Evolutionary conservation across 2,888 invertebrate genomes (phyloP), one percentile per base, ranked within the genome.

Genomic region (Hylaea fasciaria): DNA sequence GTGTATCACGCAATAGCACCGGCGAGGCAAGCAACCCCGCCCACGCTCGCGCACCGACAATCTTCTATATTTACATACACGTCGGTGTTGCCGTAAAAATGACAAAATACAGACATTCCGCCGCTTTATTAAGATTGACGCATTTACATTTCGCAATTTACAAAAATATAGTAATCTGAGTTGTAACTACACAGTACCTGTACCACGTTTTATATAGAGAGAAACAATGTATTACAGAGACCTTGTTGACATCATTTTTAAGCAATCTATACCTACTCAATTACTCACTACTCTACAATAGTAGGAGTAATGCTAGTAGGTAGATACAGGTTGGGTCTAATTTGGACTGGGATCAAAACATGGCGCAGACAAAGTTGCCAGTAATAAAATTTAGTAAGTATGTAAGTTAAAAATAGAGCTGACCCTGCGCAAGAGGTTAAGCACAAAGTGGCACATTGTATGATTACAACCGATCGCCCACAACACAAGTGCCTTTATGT

Each of bases 21-120:
- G 78, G 66, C 87, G 88, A 91, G 91, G 89, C 87, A 84, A 90
- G 85, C 91, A 83, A 83, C 86, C 80, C 83, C 89, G 83, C 89
- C 90, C 79, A 90, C 89, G 78, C 80, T 72, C 68, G 70, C 76
- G 70, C 71, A 65, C 68, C 64, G 74, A 72, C 73, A 77, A 74
- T 71, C 76, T 75, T 76, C 69, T 81, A 72, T 76, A 79, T 80
- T 79, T 80, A 80, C 80, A 78, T 77, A 78, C 73, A 72, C 69
- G 62, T 57, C 67, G 65, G 49, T 53, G 62, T 53, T 55, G 58
- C 41, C 58, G 57, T 67, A 57, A 58, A 64, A 62, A 62, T 67
- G 60, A 69, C 59, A 64, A 65, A 65, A 61, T 60, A 65, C 58
- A 55, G 41, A 56, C 51, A 63, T 63, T 59, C 64, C 47, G 40